Conservation (phyloP, 2,797 vertebrate genomes). For the Amblyopsis hoosieri region DNA sequence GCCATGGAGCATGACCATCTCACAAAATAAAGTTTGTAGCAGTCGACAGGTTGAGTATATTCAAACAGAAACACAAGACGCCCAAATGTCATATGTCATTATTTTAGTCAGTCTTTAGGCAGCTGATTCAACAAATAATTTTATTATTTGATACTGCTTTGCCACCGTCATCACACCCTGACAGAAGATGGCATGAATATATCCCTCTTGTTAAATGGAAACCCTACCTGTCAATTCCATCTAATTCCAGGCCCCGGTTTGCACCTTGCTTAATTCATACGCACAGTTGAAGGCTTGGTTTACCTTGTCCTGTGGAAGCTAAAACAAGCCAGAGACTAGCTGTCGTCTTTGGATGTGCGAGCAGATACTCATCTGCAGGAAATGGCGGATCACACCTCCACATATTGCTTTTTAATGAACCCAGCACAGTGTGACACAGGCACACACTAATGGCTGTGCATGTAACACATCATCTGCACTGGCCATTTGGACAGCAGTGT, state of each 20-base stretch:
- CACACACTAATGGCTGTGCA: conserved; percentile 50
- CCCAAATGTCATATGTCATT: conserved; percentile 2
- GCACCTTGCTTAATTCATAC: conserved; percentile 34
- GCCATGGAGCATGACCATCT: conserved; percentile 46
- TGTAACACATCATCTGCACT: conserved; percentile 46
- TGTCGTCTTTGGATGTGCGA: conserved; percentile 49
- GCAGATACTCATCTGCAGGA: conserved; percentile 69
- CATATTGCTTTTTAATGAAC: conserved; percentile 76
- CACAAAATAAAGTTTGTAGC: conserved; percentile 37
- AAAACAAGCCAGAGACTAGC: conserved; percentile 41
- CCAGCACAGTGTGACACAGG: conserved; percentile 31
- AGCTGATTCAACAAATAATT: conserved; percentile 58
- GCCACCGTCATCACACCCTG: conserved; percentile 14
- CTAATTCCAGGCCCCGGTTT: conserved; percentile 39
- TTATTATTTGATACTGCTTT: conserved; percentile 42
- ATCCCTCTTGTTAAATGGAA: conserved; percentile 19
- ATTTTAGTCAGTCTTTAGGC: conserved; percentile 40
- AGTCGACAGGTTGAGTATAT: neutral
- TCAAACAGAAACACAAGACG: neutral
- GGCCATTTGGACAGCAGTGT: conserved; percentile 45
- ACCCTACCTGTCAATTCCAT: conserved; percentile 20
- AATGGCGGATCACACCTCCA: conserved; percentile 59
- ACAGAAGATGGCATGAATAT: conserved; percentile 33
- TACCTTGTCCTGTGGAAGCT: conserved; percentile 11
- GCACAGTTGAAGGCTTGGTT: conserved; percentile 20